A percentile compares a stretch with the other conserved stretches of the same genome.
Evolutionary conservation across 1,140 invertebrate genomes (phyloP).

Genomic region (Leucophenga varia): DNA sequence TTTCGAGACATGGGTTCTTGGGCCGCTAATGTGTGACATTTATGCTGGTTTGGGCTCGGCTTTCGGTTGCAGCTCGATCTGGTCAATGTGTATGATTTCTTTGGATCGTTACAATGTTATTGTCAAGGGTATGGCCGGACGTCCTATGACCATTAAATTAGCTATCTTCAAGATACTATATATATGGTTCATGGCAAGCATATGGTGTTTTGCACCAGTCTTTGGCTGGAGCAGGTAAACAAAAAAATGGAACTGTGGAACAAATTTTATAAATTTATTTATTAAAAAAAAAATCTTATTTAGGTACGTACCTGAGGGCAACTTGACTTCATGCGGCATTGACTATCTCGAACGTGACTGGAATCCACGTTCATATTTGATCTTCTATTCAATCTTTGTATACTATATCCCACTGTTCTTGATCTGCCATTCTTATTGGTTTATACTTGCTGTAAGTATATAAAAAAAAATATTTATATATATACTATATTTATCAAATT

Average conservation of each 20-base stretch:
- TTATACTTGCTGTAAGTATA: slow-evolving; percentile 68
- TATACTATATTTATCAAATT: neutral
- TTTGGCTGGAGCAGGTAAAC: slow-evolving; percentile 68
- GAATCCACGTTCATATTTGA: slow-evolving; percentile 67
- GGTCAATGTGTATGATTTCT: slow-evolving; percentile 83
- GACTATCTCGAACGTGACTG: slow-evolving; percentile 74
- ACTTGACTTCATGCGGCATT: slow-evolving; percentile 82
- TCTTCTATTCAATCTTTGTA: slow-evolving; percentile 70
- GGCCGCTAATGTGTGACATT: slow-evolving; percentile 78
- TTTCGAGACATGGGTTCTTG: slow-evolving; percentile 83
- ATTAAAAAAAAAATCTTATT: neutral
- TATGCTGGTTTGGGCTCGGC: slow-evolving; percentile 79
- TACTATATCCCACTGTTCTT: slow-evolving; percentile 71
- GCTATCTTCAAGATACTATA: slow-evolving; percentile 68
- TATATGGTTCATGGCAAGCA: slow-evolving; percentile 69
- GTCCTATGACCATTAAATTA: slow-evolving; percentile 68
- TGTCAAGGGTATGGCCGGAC: slow-evolving; percentile 71
- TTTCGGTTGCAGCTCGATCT: slow-evolving; percentile 81
- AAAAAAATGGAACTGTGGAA: no score
- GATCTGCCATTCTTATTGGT: slow-evolving; percentile 78
- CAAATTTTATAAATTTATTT: no score
- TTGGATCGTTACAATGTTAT: slow-evolving; percentile 87
- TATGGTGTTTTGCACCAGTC: slow-evolving; percentile 70
- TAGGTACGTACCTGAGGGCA: slow-evolving; percentile 85
- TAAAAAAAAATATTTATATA: neutral